These are phyloP conservation scores for Aleiodes testaceus DNA, from an alignment of 2,888 invertebrate genomes.

Conservation along the genomic window DNA sequence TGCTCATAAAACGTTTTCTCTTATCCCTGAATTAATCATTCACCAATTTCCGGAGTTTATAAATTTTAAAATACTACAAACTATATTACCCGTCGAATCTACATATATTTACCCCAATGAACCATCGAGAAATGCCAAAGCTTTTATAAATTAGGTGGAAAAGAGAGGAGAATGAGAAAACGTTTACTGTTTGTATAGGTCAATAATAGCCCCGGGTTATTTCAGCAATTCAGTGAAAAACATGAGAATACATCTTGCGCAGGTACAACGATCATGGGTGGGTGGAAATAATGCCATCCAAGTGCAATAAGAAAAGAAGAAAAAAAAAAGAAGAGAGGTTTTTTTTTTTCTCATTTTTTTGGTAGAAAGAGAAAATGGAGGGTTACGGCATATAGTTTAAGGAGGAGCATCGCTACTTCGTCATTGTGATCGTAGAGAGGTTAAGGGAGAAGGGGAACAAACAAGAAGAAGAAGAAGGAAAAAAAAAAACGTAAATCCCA, in stretches of 20 bases:
- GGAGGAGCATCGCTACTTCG: conserved; percentile 28
- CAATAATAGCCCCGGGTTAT: conserved; percentile 19
- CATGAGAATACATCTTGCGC: conserved; percentile 13
- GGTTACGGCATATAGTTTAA: conserved; percentile 19
- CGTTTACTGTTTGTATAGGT: conserved; percentile 16
- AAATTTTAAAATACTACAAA: neutral
- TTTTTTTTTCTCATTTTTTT: neutral
- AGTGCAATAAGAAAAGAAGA: conserved; percentile 5
- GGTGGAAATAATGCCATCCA: conserved; percentile 25
- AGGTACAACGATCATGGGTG: conserved; percentile 17
- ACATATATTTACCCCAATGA: neutral
- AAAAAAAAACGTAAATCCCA: conserved; percentile 23
- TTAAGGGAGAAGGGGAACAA: neutral
- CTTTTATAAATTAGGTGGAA: conserved; percentile 4
- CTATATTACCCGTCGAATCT: neutral
- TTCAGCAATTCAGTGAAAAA: conserved; percentile 8
- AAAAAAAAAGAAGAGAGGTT: conserved; percentile 13
- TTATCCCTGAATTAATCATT: too few species aligned
- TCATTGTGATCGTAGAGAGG: neutral
- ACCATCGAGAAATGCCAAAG: too few species aligned
- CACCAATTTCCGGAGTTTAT: too few species aligned
- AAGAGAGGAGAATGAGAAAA: neutral
- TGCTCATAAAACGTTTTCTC: too few species aligned
- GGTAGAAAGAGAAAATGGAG: conserved; percentile 18
- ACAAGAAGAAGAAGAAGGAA: neutral